Percentiles rank a stretch among this genome's conserved stretches.
phyloP scores from a whole-genome alignment of 2,888 invertebrate genomes.

The Aporophyla lueneburgensis region DNA sequence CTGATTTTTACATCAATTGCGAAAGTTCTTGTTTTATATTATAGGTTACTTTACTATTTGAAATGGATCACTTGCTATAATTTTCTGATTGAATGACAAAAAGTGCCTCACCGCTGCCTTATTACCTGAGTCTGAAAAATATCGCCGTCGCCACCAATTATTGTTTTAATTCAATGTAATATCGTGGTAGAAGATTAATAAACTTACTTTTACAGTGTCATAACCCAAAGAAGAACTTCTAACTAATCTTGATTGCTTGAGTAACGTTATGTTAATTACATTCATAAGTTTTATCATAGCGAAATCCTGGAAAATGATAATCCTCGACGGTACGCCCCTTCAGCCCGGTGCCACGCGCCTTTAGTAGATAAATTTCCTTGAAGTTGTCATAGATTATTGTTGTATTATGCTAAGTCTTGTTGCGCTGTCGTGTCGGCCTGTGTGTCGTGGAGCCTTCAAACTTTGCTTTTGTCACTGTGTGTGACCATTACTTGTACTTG shows the following conservation, averaged over 20 bases:
- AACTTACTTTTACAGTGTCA: background rate
- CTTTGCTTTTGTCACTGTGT: background rate
- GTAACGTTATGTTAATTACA: background rate
- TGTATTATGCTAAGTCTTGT: too few relatives aligned
- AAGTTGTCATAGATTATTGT: too few relatives aligned
- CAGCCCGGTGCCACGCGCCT: too few relatives aligned
- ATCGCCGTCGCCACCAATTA: background rate
- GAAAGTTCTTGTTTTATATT: background rate
- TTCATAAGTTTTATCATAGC: background rate
- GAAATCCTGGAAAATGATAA: background rate
- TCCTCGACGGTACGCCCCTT: background rate
- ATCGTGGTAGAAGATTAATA: background rate
- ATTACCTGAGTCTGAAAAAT: background rate
- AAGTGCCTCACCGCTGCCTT: too few relatives aligned
- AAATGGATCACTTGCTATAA: too few relatives aligned
- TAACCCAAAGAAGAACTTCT: too few relatives aligned
- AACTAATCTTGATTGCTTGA: background rate
- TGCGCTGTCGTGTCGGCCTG: too few relatives aligned
- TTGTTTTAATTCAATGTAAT: background rate
- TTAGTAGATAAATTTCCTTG: too few relatives aligned
- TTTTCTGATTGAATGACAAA: background rate
- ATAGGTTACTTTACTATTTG: background rate
- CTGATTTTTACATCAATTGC: background rate
- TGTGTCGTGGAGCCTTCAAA: too few relatives aligned
- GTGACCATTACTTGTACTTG: background rate